A percentile compares a stretch with the other conserved stretches of the same genome.
Conservation (phyloP, 2,113 vertebrate species). For the Fulica atra region DNA sequence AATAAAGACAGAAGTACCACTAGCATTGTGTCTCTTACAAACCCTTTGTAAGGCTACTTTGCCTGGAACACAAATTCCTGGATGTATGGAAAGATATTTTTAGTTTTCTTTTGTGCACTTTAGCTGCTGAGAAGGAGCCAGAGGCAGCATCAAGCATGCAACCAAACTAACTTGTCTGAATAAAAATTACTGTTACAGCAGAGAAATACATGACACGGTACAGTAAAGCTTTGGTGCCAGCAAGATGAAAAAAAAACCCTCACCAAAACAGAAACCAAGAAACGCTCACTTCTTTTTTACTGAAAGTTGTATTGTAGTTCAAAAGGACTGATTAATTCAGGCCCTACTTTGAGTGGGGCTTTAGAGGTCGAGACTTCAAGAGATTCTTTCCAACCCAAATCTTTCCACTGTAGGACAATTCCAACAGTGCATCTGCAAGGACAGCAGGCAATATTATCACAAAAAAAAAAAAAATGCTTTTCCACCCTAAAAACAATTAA, state of each 20-base stretch:
- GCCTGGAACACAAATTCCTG: neutral
- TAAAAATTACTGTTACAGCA: neutral
- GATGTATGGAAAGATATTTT: neutral
- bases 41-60: neutral
- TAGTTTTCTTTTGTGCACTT: neutral
- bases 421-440: neutral
- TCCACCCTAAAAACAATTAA: neutral
- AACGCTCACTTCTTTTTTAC: neutral
- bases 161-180: neutral
- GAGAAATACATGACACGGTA: neutral
- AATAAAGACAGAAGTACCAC: neutral
- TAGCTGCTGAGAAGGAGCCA: neutral
- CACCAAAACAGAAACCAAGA: neutral
- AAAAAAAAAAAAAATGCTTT: neutral
- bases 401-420: neutral
- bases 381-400: neutral
- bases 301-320: neutral
- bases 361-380: neutral
- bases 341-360: neutral
- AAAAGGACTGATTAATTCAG: neutral
- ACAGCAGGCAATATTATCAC: neutral
- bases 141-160: neutral
- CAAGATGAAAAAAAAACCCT: neutral
- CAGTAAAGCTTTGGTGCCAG: neutral
- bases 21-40: neutral